A percentile compares a stretch with the other conserved stretches of the same genome.
These are phyloP conservation scores for Lasioglossum leucozonium DNA, from an alignment of 2,888 invertebrate genomes.

Conservation along the genomic window DNA sequence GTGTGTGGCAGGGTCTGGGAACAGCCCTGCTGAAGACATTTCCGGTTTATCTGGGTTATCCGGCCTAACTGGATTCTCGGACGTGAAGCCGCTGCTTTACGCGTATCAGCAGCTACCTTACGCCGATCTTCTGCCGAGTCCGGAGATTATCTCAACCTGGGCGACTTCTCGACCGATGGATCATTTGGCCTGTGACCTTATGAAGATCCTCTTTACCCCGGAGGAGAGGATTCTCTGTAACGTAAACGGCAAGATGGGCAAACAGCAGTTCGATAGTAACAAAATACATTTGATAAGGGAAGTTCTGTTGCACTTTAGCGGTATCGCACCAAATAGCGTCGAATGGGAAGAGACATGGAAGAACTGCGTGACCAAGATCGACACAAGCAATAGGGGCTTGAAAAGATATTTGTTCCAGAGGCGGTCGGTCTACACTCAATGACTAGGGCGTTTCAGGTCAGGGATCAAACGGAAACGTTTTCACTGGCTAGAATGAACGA, in stretches of 20 bases:
- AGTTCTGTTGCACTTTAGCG: slow-evolving; percentile 84
- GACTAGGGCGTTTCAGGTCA: slow-evolving; percentile 82
- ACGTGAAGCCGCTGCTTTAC: slow-evolving; percentile 81
- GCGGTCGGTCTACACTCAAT: slow-evolving; percentile 81
- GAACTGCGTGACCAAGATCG: slow-evolving; percentile 85
- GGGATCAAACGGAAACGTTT: slow-evolving; percentile 82
- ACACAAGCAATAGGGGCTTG: slow-evolving; percentile 84
- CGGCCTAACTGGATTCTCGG: slow-evolving; percentile 79
- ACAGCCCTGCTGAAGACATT: slow-evolving; percentile 81
- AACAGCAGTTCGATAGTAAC: slow-evolving; percentile 84
- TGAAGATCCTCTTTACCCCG: slow-evolving; percentile 84
- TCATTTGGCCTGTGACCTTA: slow-evolving; percentile 84
- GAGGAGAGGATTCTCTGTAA: slow-evolving; percentile 85
- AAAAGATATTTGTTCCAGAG: slow-evolving; percentile 84
- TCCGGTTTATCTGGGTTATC: slow-evolving; percentile 80
- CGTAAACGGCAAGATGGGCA: slow-evolving; percentile 85
- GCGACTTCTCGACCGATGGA: slow-evolving; percentile 84
- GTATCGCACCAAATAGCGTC: slow-evolving; percentile 80
- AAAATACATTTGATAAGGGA: slow-evolving; percentile 84
- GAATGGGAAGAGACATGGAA: slow-evolving; percentile 85
- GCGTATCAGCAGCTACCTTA: slow-evolving; percentile 84
- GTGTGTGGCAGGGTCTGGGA: slow-evolving; percentile 80
- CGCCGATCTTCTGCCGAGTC: slow-evolving; percentile 83
- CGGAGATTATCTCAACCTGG: slow-evolving; percentile 84
- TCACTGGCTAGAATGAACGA: slow-evolving; percentile 79